These are phyloP conservation scores for Nibea coibor DNA, from an alignment of 2,113 vertebrate species.

Conservation along the genomic window DNA sequence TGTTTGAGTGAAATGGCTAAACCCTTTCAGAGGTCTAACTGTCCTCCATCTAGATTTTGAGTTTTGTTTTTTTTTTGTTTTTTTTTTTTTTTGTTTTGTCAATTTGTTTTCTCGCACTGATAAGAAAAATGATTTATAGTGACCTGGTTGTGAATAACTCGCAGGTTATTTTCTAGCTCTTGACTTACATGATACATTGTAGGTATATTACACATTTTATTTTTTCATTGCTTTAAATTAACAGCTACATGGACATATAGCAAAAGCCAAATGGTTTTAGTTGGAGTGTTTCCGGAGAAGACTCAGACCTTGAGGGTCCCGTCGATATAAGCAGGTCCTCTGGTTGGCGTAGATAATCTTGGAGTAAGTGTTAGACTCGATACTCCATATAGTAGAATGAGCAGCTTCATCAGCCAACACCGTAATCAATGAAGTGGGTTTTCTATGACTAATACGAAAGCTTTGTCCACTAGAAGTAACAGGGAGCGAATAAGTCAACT, in stretches of 20 bases:
- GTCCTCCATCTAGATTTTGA: slow-evolving; percentile 37
- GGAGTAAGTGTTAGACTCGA: slow-evolving; percentile 49
- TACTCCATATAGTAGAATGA: slow-evolving; percentile 19
- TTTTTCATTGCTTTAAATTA: slow-evolving; percentile 68
- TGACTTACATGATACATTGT: slow-evolving; percentile 51
- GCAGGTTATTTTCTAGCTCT: slow-evolving; percentile 52
- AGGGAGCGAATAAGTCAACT: slow-evolving; percentile 11
- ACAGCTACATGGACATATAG: slow-evolving; percentile 65
- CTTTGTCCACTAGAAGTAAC: slow-evolving; percentile 20
- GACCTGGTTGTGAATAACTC: slow-evolving; percentile 46
- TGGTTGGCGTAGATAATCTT: slow-evolving; percentile 7
- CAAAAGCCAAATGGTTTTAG: slow-evolving; percentile 59
- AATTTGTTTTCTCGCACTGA: slow-evolving; percentile 67
- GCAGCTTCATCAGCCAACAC: slow-evolving; percentile 43
- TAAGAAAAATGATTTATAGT: slow-evolving; percentile 35
- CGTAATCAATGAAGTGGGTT: slow-evolving; percentile 14
- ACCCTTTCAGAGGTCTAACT: slow-evolving; percentile 47
- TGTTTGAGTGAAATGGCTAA: slow-evolving; percentile 82
- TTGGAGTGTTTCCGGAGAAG: slow-evolving; percentile 35
- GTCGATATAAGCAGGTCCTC: slow-evolving; percentile 13
- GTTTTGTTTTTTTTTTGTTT: too few relatives aligned
- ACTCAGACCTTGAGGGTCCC: slow-evolving; percentile 11
- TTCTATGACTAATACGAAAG: slow-evolving; percentile 14
- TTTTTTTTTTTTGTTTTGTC: slow-evolving; percentile 20
- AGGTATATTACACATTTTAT: slow-evolving; percentile 27